Base-by-base conservation (phyloP, 2,888 invertebrate species). In the Drosophila ustulata region DNA sequence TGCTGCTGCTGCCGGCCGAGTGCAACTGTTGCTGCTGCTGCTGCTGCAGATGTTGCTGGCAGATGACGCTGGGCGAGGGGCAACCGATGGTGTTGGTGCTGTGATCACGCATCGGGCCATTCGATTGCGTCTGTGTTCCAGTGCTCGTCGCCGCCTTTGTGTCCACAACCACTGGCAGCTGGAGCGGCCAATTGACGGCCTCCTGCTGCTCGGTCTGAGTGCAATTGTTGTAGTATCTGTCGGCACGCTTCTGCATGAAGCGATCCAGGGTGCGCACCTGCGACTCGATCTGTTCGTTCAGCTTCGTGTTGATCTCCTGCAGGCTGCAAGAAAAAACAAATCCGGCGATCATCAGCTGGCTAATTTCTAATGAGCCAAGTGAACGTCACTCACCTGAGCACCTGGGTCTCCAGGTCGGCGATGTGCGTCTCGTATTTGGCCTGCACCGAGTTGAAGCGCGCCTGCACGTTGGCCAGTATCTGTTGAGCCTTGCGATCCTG, bases 381-480 rank as follows among this genome's bases (percentile, higher is more conserved):
- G 3, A 1, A 0, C 3, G 51, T 26, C 1, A 55, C 67, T 77
- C 66, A 93, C 92, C 92, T 93, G 59, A 93, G 79, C 11, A 94
- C 94, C 90, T 96, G 95, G 26, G 95, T 93, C 91, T 96, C 96
- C n/a, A 96, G 93, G 80, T 96, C 96, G 74, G 95, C 95, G 62
- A 96, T 96, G 86, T 96, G 96, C 39, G 93, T 94, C 78, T 95
- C 95, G 85, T 96, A 96, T 89, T 96, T 96, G 63, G 94, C 93
- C 91, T 96, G 96, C 94, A 96, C 96, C 47, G 95, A 95, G 39
- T 94, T 94, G 89, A 96, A 96, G 83, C 96, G 96, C 62, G 95
- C 95, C 91, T 96, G 96, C 13, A 96, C 94, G 53, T 96, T 96
- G 25, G 95, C 89, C 73, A 96, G 92, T 56, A 96, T 95, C 84